Conservation (phyloP, 2,797 vertebrate species). For the Knipowitschia caucasica region DNA sequence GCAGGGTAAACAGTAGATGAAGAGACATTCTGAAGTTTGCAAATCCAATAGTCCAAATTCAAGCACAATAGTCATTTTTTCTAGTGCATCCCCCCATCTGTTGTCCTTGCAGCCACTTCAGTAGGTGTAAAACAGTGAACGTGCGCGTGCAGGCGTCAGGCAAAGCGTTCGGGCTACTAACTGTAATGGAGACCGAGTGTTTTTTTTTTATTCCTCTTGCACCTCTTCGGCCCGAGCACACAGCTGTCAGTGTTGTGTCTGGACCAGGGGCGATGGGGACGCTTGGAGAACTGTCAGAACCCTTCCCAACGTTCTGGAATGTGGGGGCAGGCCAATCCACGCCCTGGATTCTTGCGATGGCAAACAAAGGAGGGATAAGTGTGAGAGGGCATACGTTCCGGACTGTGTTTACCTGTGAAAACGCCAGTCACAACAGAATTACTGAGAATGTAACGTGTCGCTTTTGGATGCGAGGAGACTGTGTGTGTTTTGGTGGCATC, state of each 20-base stretch:
- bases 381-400: conserved; percentile 28
- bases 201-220: conserved; percentile 91
- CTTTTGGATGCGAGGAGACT: not conserved
- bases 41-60: too few species aligned
- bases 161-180: conserved; percentile 33
- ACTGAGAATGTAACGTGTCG: not conserved
- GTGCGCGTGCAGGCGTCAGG: conserved; percentile 33
- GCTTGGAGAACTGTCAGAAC: conserved; percentile 82
- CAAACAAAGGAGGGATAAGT: conserved; percentile 73
- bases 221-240: conserved; percentile 36
- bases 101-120: conserved; percentile 77
- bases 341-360: conserved; percentile 66
- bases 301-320: conserved; percentile 79
- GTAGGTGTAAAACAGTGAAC: conserved; percentile 63
- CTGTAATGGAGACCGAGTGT: conserved; percentile 77
- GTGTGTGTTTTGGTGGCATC: not conserved
- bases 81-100: too few species aligned
- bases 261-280: conserved; percentile 75
- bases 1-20: too few species aligned
- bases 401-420: conserved; percentile 18
- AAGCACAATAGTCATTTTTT: too few species aligned
- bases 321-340: conserved; percentile 60
- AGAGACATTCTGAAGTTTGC: too few species aligned
- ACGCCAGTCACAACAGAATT: not conserved
- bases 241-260: conserved; percentile 99